Conservation (phyloP, 2,113 vertebrate genomes). For the Talpa occidentalis region DNA sequence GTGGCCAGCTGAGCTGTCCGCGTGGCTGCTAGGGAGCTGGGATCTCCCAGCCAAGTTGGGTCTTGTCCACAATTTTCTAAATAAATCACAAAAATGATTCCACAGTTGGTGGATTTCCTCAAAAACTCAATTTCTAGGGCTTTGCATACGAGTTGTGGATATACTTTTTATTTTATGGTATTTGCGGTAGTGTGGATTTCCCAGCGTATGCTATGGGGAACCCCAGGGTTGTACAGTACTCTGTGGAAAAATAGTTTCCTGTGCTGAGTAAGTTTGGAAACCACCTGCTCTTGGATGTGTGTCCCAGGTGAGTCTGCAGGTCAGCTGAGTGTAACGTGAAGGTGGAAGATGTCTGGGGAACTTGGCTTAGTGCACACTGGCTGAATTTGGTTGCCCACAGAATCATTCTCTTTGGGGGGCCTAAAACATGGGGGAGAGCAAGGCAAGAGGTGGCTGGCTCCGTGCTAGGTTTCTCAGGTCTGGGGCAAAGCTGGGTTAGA, state of each 20-base stretch:
- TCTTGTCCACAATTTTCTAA: constrained; percentile 59
- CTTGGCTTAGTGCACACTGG: accelerated
- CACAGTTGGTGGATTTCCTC: not conserved
- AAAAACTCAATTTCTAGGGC: not conserved
- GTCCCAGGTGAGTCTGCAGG: not conserved
- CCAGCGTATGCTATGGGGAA: not conserved
- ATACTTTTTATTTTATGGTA: not conserved
- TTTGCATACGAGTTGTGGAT: not conserved
- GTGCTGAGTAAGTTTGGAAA: not conserved
- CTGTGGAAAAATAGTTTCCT: not conserved
- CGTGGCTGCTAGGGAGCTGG: not conserved
- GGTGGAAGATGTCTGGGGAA: not conserved
- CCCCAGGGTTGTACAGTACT: not conserved
- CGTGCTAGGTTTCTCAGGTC: not conserved
- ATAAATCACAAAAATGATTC: constrained; percentile 12
- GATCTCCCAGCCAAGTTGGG: constrained; percentile 44
- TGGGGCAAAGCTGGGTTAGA: not conserved
- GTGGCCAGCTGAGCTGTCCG: not conserved
- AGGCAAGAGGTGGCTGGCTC: not conserved
- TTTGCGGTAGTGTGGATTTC: not conserved
- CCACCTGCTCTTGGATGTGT: not conserved
- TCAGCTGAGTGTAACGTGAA: not conserved
- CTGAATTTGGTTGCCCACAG: not conserved
- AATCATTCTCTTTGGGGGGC: not conserved
- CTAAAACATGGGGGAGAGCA: not conserved